Base-by-base conservation (phyloP, 2,888 invertebrate species). In the Ophonus ardosiacus region DNA sequence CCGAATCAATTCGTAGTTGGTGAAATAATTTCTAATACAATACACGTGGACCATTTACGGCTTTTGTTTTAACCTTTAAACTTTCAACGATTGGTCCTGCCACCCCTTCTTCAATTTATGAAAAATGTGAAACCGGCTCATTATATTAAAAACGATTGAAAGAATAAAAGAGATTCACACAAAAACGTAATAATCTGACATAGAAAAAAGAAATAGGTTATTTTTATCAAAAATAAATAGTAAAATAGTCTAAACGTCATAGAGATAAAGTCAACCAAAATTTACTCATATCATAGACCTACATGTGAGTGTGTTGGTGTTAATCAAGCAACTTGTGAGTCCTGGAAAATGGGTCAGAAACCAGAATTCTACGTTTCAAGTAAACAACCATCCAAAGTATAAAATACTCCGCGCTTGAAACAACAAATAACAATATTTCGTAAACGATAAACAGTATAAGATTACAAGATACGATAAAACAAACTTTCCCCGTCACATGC, bases 311-410 rank as follows among this genome's bases (percentile, higher is more conserved):
- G 68, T 31, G 68, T 38, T 68, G 15, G 68, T 68, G 38, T 63
- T 18, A n/a, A 17, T 59, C 13, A 68, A 24, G 68, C 68, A 68
- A 5, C 21, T 63, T 63, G 63, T 63, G 24, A 10, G 38, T 68
- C 38, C 68, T 15, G 21, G 63, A 38, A 68, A 68, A 68, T 38
- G 68, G 31, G 68, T 68, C 38, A 68, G 7, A 68, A 51, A 38
- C 68, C 38, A 38, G 68, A 68, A 68, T 68, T 68, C 68, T 68
- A 68, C 68, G 68, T 68, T 68, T 68, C n/a, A 68, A 68, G 68
- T 68, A 68, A 68, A 68, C 68, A 68, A 40, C 63, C n/a, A 24
- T 13, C 18, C 31, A 68, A 68, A 68, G 38, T 68, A 40, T 38
- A 38, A 31, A 18, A 63, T 15, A 59, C 17, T 59, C 17, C 15